Evolutionary conservation across 2,888 invertebrate species (phyloP).

Genomic region (Tenthredo livida): DNA sequence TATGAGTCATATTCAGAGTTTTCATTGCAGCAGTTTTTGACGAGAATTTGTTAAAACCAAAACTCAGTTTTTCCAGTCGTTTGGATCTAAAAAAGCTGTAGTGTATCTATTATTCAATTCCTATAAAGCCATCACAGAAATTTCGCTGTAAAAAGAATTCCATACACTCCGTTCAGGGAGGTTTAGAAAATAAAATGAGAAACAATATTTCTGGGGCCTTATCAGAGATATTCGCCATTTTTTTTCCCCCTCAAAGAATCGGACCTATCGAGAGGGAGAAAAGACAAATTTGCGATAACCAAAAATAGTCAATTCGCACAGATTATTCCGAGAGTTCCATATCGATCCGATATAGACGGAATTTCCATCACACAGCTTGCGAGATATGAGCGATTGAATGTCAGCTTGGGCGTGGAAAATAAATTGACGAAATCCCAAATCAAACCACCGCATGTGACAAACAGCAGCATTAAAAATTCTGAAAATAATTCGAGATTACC

Average conservation of each 20-base stretch:
- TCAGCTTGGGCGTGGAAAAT: neutral
- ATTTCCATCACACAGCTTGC: neutral
- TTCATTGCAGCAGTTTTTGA: neutral
- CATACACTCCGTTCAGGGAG: neutral
- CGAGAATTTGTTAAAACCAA: neutral
- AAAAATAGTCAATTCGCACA: neutral
- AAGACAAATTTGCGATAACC: neutral
- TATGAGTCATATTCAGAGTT: neutral
- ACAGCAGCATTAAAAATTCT: neutral
- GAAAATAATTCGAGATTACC: neutral
- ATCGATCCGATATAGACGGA: neutral
- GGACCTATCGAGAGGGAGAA: neutral
- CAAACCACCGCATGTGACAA: neutral
- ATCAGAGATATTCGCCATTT: neutral
- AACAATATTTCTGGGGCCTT: neutral
- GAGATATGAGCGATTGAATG: constrained; percentile 3
- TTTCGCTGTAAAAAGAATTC: neutral
- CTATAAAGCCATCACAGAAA: no score
- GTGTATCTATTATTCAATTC: neutral
- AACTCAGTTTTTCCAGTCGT: neutral
- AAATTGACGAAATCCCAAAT: neutral
- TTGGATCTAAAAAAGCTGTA: neutral
- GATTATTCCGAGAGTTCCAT: neutral
- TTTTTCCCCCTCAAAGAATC: neutral
- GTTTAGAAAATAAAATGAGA: neutral